Evolutionary conservation across 2,797 vertebrate species (phyloP).

Genomic region (Lithobates pipiens): DNA sequence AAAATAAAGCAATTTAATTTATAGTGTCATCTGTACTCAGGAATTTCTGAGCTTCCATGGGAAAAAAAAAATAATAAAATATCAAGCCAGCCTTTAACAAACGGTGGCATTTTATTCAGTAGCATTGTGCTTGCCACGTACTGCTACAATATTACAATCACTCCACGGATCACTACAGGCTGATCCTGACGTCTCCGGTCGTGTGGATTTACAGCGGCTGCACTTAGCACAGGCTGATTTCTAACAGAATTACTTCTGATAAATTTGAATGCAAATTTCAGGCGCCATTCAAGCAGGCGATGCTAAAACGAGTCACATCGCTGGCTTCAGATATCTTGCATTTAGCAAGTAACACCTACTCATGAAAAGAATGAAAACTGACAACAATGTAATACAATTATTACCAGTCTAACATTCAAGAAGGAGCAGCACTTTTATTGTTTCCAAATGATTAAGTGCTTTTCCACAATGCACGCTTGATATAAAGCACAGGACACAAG

Average conservation of each 20-base stretch:
- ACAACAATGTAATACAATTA: conserved; percentile 82
- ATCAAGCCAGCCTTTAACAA: conserved; percentile 49
- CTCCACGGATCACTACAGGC: conserved; percentile 69
- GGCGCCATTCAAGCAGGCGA: conserved; percentile 71
- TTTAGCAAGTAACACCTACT: conserved; percentile 72
- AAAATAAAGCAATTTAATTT: conserved; percentile 56
- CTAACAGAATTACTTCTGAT: conserved; percentile 77
- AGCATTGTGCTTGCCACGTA: conserved; percentile 72
- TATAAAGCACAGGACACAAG: conserved; percentile 23
- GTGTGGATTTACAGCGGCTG: conserved; percentile 73
- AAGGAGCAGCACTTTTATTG: conserved; percentile 63
- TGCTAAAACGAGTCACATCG: conserved; percentile 81
- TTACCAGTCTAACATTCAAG: conserved; percentile 69
- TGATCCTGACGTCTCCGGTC: conserved; percentile 72
- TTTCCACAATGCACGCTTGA: conserved; percentile 57
- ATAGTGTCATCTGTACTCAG: conserved; percentile 41
- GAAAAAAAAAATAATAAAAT: conserved; percentile 47
- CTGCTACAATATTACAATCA: conserved; percentile 76
- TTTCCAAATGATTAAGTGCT: conserved; percentile 77
- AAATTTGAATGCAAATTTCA: conserved; percentile 79
- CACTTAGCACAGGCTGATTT: conserved; percentile 75
- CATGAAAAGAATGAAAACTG: conserved; percentile 74
- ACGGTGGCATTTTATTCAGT: conserved; percentile 58
- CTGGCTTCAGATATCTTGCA: conserved; percentile 71
- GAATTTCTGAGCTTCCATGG: conserved; percentile 39